Evolutionary conservation across 2,888 invertebrate species (phyloP).

Genomic region (Stratiomys singularior): DNA sequence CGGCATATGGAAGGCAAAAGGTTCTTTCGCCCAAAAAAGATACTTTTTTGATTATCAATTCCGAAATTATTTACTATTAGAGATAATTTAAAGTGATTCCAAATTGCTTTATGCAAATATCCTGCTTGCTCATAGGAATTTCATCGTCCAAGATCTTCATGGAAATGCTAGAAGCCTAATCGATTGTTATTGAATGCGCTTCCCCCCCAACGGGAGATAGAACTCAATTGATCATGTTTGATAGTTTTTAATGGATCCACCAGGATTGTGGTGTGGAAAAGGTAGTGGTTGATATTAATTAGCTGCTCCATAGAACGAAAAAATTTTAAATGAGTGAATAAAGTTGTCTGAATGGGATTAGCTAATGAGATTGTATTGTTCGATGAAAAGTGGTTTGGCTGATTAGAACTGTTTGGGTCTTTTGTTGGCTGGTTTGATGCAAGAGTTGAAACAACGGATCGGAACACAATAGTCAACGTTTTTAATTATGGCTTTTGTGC

Average conservation of each 20-base stretch:
- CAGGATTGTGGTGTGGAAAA: neutral
- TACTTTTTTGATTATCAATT: neutral
- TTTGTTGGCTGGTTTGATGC: no score
- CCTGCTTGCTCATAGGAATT: neutral
- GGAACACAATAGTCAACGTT: no score
- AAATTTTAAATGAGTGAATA: constrained; percentile 5
- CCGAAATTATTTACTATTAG: constrained; percentile 13
- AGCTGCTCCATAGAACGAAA: neutral
- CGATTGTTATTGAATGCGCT: constrained; percentile 36
- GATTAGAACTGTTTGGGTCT: no score
- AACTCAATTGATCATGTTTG: constrained; percentile 38
- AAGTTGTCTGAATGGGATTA: constrained; percentile 19
- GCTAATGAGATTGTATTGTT: constrained; percentile 41
- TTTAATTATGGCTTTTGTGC: no score
- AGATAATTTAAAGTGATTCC: constrained; percentile 39
- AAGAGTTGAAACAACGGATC: no score
- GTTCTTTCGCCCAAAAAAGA: no score
- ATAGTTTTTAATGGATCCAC: constrained; percentile 22
- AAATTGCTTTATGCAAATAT: constrained; percentile 34
- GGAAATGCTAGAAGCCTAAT: constrained; percentile 20
- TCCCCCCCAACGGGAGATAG: neutral
- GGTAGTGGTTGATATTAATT: constrained; percentile 2
- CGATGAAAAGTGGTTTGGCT: no score
- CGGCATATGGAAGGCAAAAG: no score
- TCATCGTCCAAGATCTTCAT: neutral